A percentile compares a stretch with the other conserved stretches of the same genome.
phyloP scores from a whole-genome alignment of 2,113 vertebrate species.

The Notiomystis cincta region DNA sequence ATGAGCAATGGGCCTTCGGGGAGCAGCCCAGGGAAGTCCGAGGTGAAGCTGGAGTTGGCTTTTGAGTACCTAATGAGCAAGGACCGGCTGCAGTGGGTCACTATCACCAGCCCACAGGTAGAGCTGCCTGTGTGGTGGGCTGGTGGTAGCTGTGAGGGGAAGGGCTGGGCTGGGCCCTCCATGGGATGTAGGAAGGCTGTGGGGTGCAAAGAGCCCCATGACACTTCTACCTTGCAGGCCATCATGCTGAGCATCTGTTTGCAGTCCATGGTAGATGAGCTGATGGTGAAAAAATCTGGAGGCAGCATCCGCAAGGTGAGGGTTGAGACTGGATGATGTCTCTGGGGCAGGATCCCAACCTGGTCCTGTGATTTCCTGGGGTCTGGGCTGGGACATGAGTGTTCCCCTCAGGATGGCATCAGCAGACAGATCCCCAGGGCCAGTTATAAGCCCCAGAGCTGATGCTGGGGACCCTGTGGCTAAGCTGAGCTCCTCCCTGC shows the following conservation, averaged over 20 bases:
- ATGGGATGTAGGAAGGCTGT: rapidly evolving
- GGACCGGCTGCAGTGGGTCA: constrained; percentile 97
- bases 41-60: constrained; percentile 94
- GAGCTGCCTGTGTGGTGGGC: not conserved
- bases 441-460: not conserved
- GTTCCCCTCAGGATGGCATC: not conserved
- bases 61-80: constrained; percentile 99
- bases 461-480: rapidly evolving
- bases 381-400: not conserved
- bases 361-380: not conserved
- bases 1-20: constrained; percentile 81
- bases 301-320: constrained; percentile 96
- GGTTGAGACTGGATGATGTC: not conserved
- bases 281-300: constrained; percentile 98
- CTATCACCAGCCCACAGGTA: constrained; percentile 97
- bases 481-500: not conserved
- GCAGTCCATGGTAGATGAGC: constrained; percentile 97
- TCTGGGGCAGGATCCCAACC: not conserved
- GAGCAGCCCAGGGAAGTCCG: constrained; percentile 82
- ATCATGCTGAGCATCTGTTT: constrained; percentile 99
- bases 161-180: not conserved
- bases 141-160: not conserved
- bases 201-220: rapidly evolving
- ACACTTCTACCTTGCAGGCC: constrained; percentile 74
- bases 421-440: not conserved